These are phyloP conservation scores for Hormiphora californensis DNA, from an alignment of 37 sponge, comb jelly and placozoan species.

Conservation along the genomic window DNA sequence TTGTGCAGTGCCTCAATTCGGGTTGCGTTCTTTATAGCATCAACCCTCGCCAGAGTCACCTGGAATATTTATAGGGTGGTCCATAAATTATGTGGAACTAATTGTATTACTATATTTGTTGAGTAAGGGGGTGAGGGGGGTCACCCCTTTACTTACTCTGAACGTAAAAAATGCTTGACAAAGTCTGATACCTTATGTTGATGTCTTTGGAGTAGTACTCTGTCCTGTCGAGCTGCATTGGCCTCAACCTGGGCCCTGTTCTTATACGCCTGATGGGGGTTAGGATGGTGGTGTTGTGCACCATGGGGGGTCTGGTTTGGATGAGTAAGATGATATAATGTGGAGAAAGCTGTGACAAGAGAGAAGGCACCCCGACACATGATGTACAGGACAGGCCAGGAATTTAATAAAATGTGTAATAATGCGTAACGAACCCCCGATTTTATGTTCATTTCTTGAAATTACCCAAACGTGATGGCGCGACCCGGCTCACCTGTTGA, in stretches of 20 bases:
- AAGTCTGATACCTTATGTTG: constrained; percentile 16
- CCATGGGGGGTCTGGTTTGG: too few species aligned
- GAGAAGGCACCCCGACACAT: too few species aligned
- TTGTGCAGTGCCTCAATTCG: constrained; percentile 27
- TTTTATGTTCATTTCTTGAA: too few species aligned
- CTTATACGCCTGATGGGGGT: constrained; percentile 48
- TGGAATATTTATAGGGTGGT: not conserved
- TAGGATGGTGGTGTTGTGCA: too few species aligned
- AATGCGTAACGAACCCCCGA: too few species aligned
- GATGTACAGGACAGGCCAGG: too few species aligned
- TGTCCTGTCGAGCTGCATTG: constrained; percentile 15
- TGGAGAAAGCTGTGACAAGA: too few species aligned
- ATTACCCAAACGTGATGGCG: too few species aligned
- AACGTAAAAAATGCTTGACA: too few species aligned
- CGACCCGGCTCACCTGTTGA: not conserved
- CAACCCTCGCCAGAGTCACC: constrained; percentile 33
- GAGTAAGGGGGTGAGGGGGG: not conserved
- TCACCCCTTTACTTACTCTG: not conserved
- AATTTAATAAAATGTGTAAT: too few species aligned
- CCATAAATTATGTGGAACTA: not conserved
- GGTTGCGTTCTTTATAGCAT: constrained; percentile 45
- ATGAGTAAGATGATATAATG: too few species aligned
- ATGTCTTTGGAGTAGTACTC: constrained; percentile 28
- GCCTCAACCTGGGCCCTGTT: constrained; percentile 38
- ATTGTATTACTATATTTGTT: not conserved